phyloP scores from a whole-genome alignment of 2,888 invertebrate genomes.

The Cerastis rubricosa region DNA sequence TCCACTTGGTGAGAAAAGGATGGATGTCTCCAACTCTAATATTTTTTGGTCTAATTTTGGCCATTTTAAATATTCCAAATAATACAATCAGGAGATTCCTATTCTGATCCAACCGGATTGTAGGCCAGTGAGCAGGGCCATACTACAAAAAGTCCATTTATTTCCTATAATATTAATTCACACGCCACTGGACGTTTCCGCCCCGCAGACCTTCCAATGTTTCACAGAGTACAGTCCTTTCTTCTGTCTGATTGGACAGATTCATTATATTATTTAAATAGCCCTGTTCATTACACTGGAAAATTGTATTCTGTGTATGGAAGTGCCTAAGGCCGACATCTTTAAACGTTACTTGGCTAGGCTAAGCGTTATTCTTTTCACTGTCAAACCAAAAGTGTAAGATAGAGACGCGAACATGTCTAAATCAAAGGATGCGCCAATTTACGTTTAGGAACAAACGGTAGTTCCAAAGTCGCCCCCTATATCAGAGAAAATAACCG shows the following conservation, averaged over 20 bases:
- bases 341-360: not conserved
- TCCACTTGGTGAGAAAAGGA: too few relatives aligned
- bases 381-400: not conserved
- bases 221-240: constrained; percentile 20
- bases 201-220: constrained; percentile 25
- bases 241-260: constrained; percentile 39
- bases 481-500: too few relatives aligned
- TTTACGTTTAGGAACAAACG: too few relatives aligned
- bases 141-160: not conserved
- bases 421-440: too few relatives aligned
- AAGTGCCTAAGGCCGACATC: not conserved
- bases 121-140: not conserved
- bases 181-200: constrained; percentile 40
- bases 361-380: not conserved
- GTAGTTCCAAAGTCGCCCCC: too few relatives aligned
- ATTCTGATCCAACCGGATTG: too few relatives aligned
- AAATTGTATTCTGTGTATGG: constrained; percentile 22
- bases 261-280: constrained; percentile 55
- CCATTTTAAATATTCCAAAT: not conserved
- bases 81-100: not conserved
- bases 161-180: constrained; percentile 35
- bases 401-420: not conserved
- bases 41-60: not conserved
- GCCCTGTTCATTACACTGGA: constrained; percentile 24
- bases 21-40: not conserved